Conservation (phyloP, 2,797 vertebrate genomes). For the Molossus molossus region DNA sequence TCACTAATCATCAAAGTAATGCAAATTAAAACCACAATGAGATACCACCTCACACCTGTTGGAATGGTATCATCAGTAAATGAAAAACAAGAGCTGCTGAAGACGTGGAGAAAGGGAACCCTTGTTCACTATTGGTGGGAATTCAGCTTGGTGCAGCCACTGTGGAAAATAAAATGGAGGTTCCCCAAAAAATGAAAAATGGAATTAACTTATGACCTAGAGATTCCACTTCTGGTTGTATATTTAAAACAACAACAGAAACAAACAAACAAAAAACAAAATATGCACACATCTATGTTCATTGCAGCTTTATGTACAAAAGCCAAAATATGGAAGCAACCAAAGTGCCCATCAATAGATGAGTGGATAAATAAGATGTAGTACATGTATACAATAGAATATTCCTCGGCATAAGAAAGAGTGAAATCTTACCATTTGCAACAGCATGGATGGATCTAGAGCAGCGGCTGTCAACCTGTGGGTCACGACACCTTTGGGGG, state of each 20-base stretch:
- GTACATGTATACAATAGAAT: not conserved
- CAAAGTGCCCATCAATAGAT: too few relatives aligned
- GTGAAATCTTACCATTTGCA: not conserved
- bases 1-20: too few relatives aligned
- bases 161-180: not conserved
- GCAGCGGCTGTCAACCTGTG: too few relatives aligned
- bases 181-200: not conserved
- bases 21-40: too few relatives aligned
- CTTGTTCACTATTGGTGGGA: not conserved
- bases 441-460: not conserved
- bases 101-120: not conserved
- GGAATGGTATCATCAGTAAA: not conserved
- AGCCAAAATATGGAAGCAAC: too few relatives aligned
- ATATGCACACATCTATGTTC: too few relatives aligned
- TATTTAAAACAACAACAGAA: not conserved
- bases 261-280: not conserved
- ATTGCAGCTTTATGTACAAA: too few relatives aligned
- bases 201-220: not conserved
- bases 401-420: not conserved
- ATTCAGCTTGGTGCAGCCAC: not conserved
- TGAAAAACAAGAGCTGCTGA: not conserved
- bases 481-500: too few relatives aligned
- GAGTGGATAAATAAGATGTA: too few relatives aligned
- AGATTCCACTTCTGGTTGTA: not conserved
- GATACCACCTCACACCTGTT: not conserved